Evolutionary conservation across 30 jellyfish, hydroid and myxozoan genomes (phyloP).

Genomic region (Cassiopea xamachana): DNA sequence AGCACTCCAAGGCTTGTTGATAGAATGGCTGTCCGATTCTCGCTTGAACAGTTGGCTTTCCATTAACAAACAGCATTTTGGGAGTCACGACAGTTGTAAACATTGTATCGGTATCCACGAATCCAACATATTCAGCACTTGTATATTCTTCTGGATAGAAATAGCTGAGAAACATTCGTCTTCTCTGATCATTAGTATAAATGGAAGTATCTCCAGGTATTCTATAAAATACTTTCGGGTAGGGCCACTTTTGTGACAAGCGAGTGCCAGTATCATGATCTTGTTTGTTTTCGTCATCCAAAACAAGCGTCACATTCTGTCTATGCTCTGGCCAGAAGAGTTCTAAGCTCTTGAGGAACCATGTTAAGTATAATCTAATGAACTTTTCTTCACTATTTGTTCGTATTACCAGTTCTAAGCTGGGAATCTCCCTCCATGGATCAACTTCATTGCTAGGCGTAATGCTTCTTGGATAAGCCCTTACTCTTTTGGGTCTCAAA

Average conservation of each 20-base stretch:
- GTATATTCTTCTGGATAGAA: conserved; percentile 25
- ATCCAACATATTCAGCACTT: neutral
- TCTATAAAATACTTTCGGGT: conserved; percentile 31
- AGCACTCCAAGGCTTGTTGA: neutral
- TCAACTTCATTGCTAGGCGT: too few relatives aligned
- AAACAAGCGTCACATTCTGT: conserved; percentile 10
- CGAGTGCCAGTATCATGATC: conserved; percentile 44
- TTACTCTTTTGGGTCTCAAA: too few relatives aligned
- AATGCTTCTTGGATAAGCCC: too few relatives aligned
- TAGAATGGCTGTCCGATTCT: neutral
- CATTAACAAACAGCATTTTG: conserved; percentile 15
- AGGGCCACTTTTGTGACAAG: conserved; percentile 30
- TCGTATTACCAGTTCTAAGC: neutral
- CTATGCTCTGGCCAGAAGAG: conserved; percentile 46
- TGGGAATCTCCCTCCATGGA: neutral
- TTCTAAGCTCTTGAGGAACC: neutral
- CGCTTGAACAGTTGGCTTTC: conserved; percentile 19
- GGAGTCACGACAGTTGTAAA: conserved; percentile 58
- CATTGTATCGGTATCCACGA: conserved; percentile 36
- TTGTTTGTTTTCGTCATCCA: conserved; percentile 36
- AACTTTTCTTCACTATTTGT: neutral
- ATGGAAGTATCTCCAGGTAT: conserved; percentile 17
- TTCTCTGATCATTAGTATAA: conserved; percentile 1
- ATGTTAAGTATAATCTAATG: neutral
- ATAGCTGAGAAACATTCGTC: conserved; percentile 51